These are phyloP conservation scores for Drosophila testacea DNA, from an alignment of 2,888 invertebrate species.

Conservation along the genomic window DNA sequence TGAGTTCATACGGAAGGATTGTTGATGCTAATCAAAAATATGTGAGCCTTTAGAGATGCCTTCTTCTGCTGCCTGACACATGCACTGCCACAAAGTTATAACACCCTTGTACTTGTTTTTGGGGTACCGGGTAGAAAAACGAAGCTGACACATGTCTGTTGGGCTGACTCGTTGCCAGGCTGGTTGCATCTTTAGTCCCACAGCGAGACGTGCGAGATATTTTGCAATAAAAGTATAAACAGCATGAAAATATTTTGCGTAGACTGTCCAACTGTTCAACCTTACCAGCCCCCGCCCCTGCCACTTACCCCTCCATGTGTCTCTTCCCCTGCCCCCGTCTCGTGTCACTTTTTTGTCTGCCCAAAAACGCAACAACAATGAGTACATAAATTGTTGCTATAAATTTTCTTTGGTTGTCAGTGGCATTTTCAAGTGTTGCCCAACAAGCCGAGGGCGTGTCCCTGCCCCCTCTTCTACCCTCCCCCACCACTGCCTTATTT, in stretches of 20 bases:
- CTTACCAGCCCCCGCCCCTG: neutral
- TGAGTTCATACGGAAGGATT: too few species aligned
- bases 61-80: too few species aligned
- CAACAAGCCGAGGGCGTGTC: slow-evolving; percentile 34
- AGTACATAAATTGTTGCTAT: slow-evolving; percentile 77
- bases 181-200: slow-evolving; percentile 43
- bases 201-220: slow-evolving; percentile 53
- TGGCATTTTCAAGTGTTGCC: slow-evolving; percentile 76
- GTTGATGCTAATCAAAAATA: too few species aligned
- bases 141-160: slow-evolving; percentile 75
- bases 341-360: slow-evolving; percentile 23
- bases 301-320: neutral
- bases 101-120: neutral
- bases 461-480: neutral
- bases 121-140: neutral
- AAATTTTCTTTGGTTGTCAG: slow-evolving; percentile 79
- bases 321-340: neutral
- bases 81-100: neutral
- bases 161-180: slow-evolving; percentile 35
- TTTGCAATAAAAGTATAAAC: slow-evolving; percentile 80
- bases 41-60: too few species aligned
- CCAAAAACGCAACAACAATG: slow-evolving; percentile 45
- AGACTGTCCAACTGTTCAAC: slow-evolving; percentile 47
- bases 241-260: slow-evolving; percentile 78
- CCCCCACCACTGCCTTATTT: neutral